These are phyloP conservation scores for Papilio protenor DNA, from an alignment of 2,888 invertebrate species.

Conservation along the genomic window DNA sequence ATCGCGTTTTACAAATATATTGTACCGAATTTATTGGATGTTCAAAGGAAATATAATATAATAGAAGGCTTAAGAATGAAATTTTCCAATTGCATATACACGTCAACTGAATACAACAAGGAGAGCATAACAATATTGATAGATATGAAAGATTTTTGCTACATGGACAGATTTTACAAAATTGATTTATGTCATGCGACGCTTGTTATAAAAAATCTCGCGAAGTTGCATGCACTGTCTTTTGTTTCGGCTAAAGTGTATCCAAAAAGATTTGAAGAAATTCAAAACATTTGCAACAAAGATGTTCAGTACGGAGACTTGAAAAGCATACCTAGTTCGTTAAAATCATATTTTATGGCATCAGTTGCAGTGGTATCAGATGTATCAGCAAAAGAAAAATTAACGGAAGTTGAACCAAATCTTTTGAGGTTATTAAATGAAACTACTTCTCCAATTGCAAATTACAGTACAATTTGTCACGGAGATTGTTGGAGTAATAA, in stretches of 20 bases:
- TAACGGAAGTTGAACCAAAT: slow-evolving; percentile 57
- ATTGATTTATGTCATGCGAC: slow-evolving; percentile 60
- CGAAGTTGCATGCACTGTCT: slow-evolving; percentile 69
- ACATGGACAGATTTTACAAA: slow-evolving; percentile 60
- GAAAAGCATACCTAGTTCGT: slow-evolving; percentile 57
- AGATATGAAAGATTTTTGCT: slow-evolving; percentile 50
- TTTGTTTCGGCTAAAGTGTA: slow-evolving; percentile 60
- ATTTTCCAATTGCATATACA: slow-evolving; percentile 65
- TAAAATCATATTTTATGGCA: slow-evolving; percentile 62
- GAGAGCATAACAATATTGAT: slow-evolving; percentile 60
- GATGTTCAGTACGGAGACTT: slow-evolving; percentile 67
- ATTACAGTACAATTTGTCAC: slow-evolving; percentile 66
- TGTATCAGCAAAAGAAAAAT: slow-evolving; percentile 55
- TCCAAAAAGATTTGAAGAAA: slow-evolving; percentile 58
- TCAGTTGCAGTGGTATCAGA: slow-evolving; percentile 65
- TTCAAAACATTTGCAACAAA: slow-evolving; percentile 56
- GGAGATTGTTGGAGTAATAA: slow-evolving; percentile 76
- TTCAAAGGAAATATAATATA: slow-evolving; percentile 61
- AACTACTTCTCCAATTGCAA: slow-evolving; percentile 56
- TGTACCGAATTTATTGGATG: slow-evolving; percentile 60
- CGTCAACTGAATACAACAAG: slow-evolving; percentile 60
- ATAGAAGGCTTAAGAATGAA: slow-evolving; percentile 71
- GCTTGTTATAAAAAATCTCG: slow-evolving; percentile 67
- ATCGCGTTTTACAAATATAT: slow-evolving; percentile 57
- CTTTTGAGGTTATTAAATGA: slow-evolving; percentile 62